These are phyloP conservation scores for Aviceda subcristata DNA, from an alignment of 2,113 vertebrate genomes.

Conservation along the genomic window DNA sequence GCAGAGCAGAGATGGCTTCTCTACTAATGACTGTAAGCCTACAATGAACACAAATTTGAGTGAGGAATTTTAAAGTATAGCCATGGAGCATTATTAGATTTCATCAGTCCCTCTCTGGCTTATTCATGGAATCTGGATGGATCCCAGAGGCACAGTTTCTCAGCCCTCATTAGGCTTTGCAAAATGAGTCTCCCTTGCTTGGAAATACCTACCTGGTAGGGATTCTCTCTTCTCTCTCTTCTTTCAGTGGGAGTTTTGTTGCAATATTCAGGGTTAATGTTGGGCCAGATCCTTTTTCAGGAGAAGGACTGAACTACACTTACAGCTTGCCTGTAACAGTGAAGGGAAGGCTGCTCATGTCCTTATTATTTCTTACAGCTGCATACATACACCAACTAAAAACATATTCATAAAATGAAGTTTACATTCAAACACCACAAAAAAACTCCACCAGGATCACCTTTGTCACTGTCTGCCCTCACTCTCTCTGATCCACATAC, in stretches of 20 bases:
- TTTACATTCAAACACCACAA: not conserved
- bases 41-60: not conserved
- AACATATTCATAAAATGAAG: not conserved
- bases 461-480: not conserved
- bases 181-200: not conserved
- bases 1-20: not conserved
- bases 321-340: not conserved
- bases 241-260: not conserved
- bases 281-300: not conserved
- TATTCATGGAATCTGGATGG: not conserved
- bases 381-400: not conserved
- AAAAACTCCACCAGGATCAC: not conserved
- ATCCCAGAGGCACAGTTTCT: constrained; percentile 23
- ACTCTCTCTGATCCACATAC: not conserved
- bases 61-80: constrained; percentile 18
- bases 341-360: not conserved
- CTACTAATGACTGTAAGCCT: not conserved
- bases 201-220: constrained; percentile 3
- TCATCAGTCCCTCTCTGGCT: not conserved
- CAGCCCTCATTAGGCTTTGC: constrained; percentile 10
- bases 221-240: not conserved
- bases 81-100: not conserved
- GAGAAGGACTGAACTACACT: not conserved
- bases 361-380: not conserved
- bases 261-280: not conserved